Base-by-base conservation (phyloP, 2,113 vertebrate species). In the Phocoena sinus region DNA sequence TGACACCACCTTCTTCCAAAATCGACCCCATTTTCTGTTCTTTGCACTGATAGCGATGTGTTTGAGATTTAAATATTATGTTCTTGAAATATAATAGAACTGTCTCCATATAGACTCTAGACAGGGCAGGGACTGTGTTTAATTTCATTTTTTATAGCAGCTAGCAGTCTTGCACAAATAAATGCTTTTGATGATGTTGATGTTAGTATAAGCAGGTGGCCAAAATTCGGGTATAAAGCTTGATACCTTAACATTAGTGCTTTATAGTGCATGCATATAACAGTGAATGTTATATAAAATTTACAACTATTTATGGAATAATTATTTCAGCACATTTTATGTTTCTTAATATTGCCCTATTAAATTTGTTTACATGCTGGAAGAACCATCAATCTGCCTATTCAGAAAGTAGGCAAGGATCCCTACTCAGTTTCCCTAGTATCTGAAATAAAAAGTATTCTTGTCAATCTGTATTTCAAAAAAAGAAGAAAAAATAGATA, bases 31-130 rank as follows among this genome's bases (percentile, higher is more conserved):
- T 36, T 92, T 97, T 91, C 74, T 92, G 44, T 97, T 92, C 88
- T 97, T 96, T 96, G 56, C 60, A 41, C 4, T 96, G 56, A 56
- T 12, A 28, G 70, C 90, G 80, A 94, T 96, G 74, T 92, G 84
- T 97, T 89, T 88, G 83, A 97, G 88, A 96, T 88, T 97, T 96
- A 94, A 97, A 85, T 97, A 96, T 96, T 96, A 88, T 95, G 70
- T 17, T 96, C 80, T 98, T 97, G 81, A 97, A 97, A 95, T 94
- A 58, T 96, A 98, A 97, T 97, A 97, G 95, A 98, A 92, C 89
- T 95, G 96, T 95, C 94, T 98, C 94, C 62, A 60, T 77, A 87
- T 70, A 97, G 44, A 95, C 97, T 98, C 98, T 98, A 98, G 96
- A 98, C 98, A 97, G 96, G 87, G 97, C 89, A 88, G 96, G 90